Conservation (phyloP, 2,888 invertebrate species). For the Drosophila ustulata region DNA sequence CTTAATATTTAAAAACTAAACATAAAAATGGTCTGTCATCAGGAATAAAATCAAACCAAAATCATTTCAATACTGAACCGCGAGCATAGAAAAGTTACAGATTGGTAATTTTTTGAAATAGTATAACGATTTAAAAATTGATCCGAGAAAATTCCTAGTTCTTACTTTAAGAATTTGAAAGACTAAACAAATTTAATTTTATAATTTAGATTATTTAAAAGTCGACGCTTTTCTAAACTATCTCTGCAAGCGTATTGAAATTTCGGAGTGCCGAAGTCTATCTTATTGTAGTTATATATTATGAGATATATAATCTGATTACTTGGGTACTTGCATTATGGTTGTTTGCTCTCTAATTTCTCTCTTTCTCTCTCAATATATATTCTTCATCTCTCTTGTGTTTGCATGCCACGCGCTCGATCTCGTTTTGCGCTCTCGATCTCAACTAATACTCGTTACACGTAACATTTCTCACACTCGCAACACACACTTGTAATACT, state of each 20-base stretch:
- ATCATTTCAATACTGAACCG: too few species aligned
- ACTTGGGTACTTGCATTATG: constrained; percentile 37
- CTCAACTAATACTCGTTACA: constrained; percentile 48
- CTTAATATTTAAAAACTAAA: too few species aligned
- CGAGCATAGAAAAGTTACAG: too few species aligned
- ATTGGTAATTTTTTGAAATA: too few species aligned
- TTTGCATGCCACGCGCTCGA: constrained; percentile 67
- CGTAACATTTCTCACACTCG: constrained; percentile 39
- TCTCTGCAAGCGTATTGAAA: not conserved
- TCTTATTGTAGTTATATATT: not conserved
- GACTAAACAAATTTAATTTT: too few species aligned
- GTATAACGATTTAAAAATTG: too few species aligned
- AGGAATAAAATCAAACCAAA: too few species aligned
- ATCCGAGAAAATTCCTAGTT: too few species aligned
- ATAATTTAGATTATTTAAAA: too few species aligned
- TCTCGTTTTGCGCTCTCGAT: constrained; percentile 33
- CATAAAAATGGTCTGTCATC: too few species aligned
- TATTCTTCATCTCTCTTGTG: constrained; percentile 68
- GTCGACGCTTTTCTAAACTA: not conserved
- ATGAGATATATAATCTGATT: not conserved
- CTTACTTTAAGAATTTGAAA: too few species aligned
- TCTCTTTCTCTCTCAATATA: constrained; percentile 45
- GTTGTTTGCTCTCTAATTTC: constrained; percentile 15
- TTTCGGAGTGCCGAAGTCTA: not conserved
- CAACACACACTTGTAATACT: constrained; percentile 24